Percentiles rank a stretch among this genome's conserved stretches.
Evolutionary conservation across 2,888 invertebrate species (phyloP).

Genomic region (Plagiodera versicolora): DNA sequence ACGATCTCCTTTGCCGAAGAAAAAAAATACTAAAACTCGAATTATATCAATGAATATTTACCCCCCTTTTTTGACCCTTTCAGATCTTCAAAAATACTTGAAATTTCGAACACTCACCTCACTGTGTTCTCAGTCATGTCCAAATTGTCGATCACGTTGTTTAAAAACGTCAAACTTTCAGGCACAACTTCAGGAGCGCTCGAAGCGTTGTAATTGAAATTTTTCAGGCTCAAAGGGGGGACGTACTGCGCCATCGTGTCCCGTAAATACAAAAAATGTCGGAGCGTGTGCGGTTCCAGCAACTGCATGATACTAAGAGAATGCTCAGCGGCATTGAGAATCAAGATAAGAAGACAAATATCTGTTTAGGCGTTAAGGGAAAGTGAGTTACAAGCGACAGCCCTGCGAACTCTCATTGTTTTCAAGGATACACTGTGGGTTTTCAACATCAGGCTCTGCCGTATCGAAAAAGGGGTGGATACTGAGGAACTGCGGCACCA

Average conservation of each 20-base stretch:
- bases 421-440: slow-evolving; percentile 82
- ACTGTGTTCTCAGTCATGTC: slow-evolving; percentile 68
- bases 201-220: slow-evolving; percentile 48
- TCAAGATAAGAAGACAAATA: slow-evolving; percentile 86
- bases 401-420: no score
- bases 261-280: slow-evolving; percentile 90
- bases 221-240: slow-evolving; percentile 65
- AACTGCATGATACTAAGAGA: slow-evolving; percentile 89
- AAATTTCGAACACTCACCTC: no score
- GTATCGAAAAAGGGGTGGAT: slow-evolving; percentile 97
- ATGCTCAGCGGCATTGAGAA: slow-evolving; percentile 91
- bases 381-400: no score
- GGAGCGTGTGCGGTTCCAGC: slow-evolving; percentile 88
- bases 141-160: slow-evolving; percentile 72
- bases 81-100: no score
- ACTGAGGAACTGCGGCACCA: slow-evolving; percentile 85
- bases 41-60: no score
- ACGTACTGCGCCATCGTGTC: slow-evolving; percentile 92
- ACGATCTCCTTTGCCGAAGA: no score
- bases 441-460: slow-evolving; percentile 94
- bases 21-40: no score
- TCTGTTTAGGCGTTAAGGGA: slow-evolving; percentile 54
- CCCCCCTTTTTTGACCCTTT: no score
- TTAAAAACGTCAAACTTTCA: slow-evolving; percentile 72
- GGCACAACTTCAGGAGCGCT: slow-evolving; percentile 60